phyloP scores from a whole-genome alignment of 2,888 invertebrate genomes.

The Polydrusus pterygomalis region DNA sequence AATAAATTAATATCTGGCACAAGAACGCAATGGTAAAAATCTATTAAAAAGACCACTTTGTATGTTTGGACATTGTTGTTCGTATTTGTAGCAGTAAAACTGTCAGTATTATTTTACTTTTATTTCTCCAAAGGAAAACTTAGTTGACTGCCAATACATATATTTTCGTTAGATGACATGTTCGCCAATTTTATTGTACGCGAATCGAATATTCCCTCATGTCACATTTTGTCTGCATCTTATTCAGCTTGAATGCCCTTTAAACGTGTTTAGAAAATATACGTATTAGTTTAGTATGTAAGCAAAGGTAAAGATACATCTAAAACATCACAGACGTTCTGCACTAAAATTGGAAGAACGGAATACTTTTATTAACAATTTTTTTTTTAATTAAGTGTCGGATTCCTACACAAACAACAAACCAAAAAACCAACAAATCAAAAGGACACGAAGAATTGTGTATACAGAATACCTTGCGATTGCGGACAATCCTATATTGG shows the following conservation, averaged over 20 bases:
- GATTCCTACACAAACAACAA: no score
- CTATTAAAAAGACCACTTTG: neutral
- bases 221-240: slow-evolving; percentile 34
- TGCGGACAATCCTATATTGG: no score
- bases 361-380: no score
- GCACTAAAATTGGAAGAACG: neutral
- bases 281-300: slow-evolving; percentile 23
- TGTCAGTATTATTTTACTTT: neutral
- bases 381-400: no score
- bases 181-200: slow-evolving; percentile 30
- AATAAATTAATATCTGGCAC: no score
- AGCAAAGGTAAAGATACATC: neutral
- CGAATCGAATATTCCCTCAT: slow-evolving; percentile 9
- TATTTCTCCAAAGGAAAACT: slow-evolving; percentile 7
- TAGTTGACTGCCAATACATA: slow-evolving; percentile 4
- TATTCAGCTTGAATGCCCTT: slow-evolving; percentile 27
- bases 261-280: slow-evolving; percentile 35
- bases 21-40: no score
- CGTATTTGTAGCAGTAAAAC: neutral
- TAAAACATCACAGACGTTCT: no score
- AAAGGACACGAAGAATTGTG: no score
- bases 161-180: slow-evolving; percentile 10
- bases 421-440: no score
- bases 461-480: no score
- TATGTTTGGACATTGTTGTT: neutral